Conservation (phyloP, 2,797 vertebrate species). For the Scarus forsteni region DNA sequence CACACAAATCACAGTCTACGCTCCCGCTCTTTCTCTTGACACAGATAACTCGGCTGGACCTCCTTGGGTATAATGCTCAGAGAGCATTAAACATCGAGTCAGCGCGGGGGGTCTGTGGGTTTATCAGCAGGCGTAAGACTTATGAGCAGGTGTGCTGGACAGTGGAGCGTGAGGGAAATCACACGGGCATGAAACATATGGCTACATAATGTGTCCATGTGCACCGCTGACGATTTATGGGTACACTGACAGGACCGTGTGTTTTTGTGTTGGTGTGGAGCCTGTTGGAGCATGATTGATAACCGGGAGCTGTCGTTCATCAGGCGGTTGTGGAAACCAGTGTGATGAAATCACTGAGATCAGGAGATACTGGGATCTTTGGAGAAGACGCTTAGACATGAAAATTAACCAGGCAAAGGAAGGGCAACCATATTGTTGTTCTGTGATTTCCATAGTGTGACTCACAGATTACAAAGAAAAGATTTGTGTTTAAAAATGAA, state of each 20-base stretch:
- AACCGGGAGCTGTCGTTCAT: constrained; percentile 25
- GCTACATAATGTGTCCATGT: constrained; percentile 50
- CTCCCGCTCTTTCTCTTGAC: not conserved
- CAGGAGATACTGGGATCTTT: constrained; percentile 16
- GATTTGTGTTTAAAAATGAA: too few relatives aligned
- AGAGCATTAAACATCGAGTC: constrained; percentile 42
- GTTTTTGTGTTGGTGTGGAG: constrained; percentile 25
- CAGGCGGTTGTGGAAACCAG: constrained; percentile 5
- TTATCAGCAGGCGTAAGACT: constrained; percentile 23
- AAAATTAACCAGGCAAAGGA: not conserved
- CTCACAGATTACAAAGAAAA: too few relatives aligned
- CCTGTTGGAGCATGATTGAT: constrained; percentile 43
- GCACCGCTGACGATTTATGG: constrained; percentile 49
- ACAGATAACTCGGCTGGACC: constrained; percentile 17
- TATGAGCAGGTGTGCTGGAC: constrained; percentile 64
- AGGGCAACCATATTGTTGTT: not conserved
- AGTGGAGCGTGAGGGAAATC: constrained; percentile 45
- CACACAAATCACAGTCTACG: not conserved
- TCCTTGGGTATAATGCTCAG: constrained; percentile 32
- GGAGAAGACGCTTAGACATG: not conserved
- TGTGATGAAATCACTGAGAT: constrained; percentile 14
- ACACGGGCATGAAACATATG: constrained; percentile 64
- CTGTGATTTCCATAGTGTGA: not conserved
- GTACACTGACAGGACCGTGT: constrained; percentile 31
- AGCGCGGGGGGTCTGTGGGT: constrained; percentile 13